These are phyloP conservation scores for Corythoichthys haematopterus DNA, from an alignment of 2,113 vertebrate species.

Conservation along the genomic window DNA sequence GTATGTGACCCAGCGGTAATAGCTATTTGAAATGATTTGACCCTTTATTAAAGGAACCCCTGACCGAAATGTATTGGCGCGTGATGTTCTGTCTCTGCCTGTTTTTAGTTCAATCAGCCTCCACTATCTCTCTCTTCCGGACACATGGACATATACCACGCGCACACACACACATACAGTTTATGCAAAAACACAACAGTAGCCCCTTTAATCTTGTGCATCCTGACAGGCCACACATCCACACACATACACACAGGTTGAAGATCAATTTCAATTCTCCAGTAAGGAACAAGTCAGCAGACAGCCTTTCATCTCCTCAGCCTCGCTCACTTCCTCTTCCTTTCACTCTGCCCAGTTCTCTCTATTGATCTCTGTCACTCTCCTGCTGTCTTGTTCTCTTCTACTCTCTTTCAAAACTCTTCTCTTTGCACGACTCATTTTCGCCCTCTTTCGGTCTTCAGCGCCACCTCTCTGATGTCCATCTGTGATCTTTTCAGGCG, in stretches of 20 bases:
- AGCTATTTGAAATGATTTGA: slow-evolving; percentile 48
- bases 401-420: slow-evolving; percentile 18
- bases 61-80: slow-evolving; percentile 25
- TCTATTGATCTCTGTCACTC: slow-evolving; percentile 54
- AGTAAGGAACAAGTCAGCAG: slow-evolving; percentile 57
- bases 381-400: slow-evolving; percentile 31
- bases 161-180: slow-evolving; percentile 14
- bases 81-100: slow-evolving; percentile 17
- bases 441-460: slow-evolving; percentile 11
- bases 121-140: slow-evolving; percentile 6
- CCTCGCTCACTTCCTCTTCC: slow-evolving; percentile 35
- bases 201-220: slow-evolving; percentile 15
- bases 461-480: slow-evolving; percentile 2
- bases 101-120: slow-evolving; percentile 33
- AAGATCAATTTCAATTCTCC: slow-evolving; percentile 68
- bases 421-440: slow-evolving; percentile 9
- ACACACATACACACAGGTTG: slow-evolving; percentile 24
- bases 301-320: slow-evolving; percentile 62
- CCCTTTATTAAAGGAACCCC: slow-evolving; percentile 38
- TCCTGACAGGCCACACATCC: slow-evolving; percentile 17
- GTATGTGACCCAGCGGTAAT: slow-evolving; percentile 43
- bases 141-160: slow-evolving; percentile 14
- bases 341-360: slow-evolving; percentile 46
- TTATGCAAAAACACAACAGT: slow-evolving; percentile 18
- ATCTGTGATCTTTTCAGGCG: not conserved